phyloP scores from a whole-genome alignment of 2,888 invertebrate species.

The Scaptomyza flava region DNA sequence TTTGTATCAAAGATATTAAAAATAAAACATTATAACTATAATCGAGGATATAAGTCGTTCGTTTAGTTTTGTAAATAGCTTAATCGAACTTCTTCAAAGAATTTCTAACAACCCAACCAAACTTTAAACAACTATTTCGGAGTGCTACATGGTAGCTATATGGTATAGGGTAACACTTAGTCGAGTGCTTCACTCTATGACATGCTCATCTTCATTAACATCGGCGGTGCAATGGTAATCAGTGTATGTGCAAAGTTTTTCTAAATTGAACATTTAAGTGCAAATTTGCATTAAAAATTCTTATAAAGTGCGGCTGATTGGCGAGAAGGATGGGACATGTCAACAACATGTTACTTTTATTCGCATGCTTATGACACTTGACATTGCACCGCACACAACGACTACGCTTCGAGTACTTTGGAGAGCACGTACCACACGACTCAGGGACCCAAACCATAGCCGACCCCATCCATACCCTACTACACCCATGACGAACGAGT shows the following conservation, averaged over 20 bases:
- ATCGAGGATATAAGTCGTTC: no score
- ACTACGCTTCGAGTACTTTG: background rate
- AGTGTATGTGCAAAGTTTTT: slow-evolving; percentile 7
- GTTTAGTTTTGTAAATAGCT: no score
- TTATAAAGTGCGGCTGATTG: slow-evolving; percentile 7
- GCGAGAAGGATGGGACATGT: background rate
- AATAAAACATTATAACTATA: no score
- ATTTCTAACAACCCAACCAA: no score
- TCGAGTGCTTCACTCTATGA: background rate
- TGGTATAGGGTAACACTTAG: no score
- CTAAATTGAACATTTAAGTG: slow-evolving; percentile 30
- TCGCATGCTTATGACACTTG: slow-evolving; percentile 47
- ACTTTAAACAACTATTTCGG: no score
- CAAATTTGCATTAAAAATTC: slow-evolving; percentile 35
- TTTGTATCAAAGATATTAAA: no score
- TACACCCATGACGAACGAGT: background rate
- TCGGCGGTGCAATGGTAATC: slow-evolving; percentile 9
- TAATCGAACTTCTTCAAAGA: no score
- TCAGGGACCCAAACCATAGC: background rate
- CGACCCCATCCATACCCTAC: no score
- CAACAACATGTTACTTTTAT: slow-evolving; percentile 16
- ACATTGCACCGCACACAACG: slow-evolving; percentile 43
- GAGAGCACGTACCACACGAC: slow-evolving; percentile 42
- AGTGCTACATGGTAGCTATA: no score
- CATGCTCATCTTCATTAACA: slow-evolving; percentile 2